phyloP scores from a whole-genome alignment of 2,113 vertebrate genomes.

The Smithornis capensis region DNA sequence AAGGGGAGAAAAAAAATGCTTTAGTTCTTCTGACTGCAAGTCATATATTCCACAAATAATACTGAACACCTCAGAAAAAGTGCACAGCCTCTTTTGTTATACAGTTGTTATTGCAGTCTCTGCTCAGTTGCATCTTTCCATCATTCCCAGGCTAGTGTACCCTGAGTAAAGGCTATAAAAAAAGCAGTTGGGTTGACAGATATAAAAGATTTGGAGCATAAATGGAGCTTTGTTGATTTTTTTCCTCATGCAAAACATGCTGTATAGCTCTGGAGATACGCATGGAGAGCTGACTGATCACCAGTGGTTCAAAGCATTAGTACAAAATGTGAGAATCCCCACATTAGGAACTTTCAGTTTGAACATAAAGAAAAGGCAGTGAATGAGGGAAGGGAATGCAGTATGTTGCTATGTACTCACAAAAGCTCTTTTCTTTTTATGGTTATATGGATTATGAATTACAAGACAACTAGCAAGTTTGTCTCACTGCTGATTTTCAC shows the following conservation, averaged over 20 bases:
- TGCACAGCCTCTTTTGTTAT: neutral
- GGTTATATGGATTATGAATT: neutral
- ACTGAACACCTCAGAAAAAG: neutral
- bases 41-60: neutral
- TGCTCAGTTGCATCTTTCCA: neutral
- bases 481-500: neutral
- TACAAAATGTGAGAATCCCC: neutral
- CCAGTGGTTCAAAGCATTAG: neutral
- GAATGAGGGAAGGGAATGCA: neutral
- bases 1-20: neutral
- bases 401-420: neutral
- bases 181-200: neutral
- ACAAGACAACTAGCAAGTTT: neutral
- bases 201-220: neutral
- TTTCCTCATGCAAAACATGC: neutral
- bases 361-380: neutral
- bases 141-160: neutral
- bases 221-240: neutral
- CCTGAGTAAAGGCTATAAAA: neutral
- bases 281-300: neutral
- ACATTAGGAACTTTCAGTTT: neutral
- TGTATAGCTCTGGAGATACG: neutral
- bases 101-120: neutral
- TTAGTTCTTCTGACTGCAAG: neutral
- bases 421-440: neutral